phyloP scores from a whole-genome alignment of 1,140 invertebrate genomes.

The Drosophila insularis region DNA sequence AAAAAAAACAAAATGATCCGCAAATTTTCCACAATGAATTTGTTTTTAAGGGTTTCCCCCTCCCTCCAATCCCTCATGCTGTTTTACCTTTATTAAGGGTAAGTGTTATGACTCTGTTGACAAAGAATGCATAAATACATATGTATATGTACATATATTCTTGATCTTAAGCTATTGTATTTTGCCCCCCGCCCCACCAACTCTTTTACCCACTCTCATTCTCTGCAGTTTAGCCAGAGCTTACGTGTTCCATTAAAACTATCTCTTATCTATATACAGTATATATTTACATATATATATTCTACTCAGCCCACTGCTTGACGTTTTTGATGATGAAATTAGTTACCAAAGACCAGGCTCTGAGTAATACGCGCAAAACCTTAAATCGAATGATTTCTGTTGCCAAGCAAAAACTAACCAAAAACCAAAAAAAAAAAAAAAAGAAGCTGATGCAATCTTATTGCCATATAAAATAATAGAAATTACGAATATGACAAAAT shows the following conservation, averaged over 20 bases:
- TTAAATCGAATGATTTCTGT: background rate
- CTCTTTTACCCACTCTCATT: background rate
- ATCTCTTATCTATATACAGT: background rate
- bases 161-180: background rate
- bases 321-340: background rate
- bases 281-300: background rate
- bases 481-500: constrained; percentile 6
- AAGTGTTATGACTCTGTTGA: constrained; percentile 55
- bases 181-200: too few species aligned
- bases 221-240: too few species aligned
- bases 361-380: background rate
- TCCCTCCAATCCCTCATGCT: background rate
- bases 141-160: background rate
- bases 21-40: constrained; percentile 77
- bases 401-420: background rate
- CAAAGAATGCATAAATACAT: constrained; percentile 31
- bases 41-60: constrained; percentile 54
- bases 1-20: constrained; percentile 44
- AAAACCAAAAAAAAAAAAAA: too few species aligned
- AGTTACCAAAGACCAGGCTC: background rate
- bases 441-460: background rate
- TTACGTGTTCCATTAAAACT: too few species aligned
- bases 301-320: background rate
- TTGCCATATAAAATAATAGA: background rate
- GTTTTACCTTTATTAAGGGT: constrained; percentile 26